phyloP scores from a whole-genome alignment of 2,797 vertebrate species.

The Pseudomugil gertrudae region DNA sequence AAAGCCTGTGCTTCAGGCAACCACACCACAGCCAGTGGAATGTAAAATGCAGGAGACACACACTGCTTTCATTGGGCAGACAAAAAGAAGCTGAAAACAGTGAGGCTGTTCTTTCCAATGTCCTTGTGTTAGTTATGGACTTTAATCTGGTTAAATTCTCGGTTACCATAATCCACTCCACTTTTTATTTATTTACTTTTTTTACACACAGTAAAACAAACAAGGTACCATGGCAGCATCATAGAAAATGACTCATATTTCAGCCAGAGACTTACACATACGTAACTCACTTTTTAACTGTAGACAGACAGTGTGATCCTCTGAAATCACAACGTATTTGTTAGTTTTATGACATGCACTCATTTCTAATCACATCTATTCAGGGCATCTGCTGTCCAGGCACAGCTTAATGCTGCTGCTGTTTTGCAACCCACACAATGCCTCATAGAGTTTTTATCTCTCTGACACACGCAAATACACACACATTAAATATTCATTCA shows the following conservation, averaged over 20 bases:
- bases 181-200: background rate
- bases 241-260: constrained; percentile 10
- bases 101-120: background rate
- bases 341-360: constrained; percentile 46
- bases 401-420: constrained; percentile 48
- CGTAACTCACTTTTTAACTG: background rate
- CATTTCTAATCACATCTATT: constrained; percentile 61
- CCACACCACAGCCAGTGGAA: constrained; percentile 35
- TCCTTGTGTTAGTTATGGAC: background rate
- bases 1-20: constrained; percentile 53
- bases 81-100: background rate
- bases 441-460: constrained; percentile 11
- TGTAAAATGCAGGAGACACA: background rate
- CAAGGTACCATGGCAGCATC: background rate
- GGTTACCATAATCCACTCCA: background rate
- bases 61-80: background rate
- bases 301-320: constrained; percentile 14
- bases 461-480: constrained; percentile 10
- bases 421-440: constrained; percentile 25
- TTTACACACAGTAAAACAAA: background rate
- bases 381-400: constrained; percentile 63
- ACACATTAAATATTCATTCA: constrained; percentile 37
- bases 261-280: background rate
- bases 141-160: constrained; percentile 3
- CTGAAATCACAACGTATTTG: constrained; percentile 29